A percentile compares a stretch with the other conserved stretches of the same genome.
Evolutionary conservation across 2,113 vertebrate genomes (phyloP).

Genomic region (Neolamprologus fasciatus): DNA sequence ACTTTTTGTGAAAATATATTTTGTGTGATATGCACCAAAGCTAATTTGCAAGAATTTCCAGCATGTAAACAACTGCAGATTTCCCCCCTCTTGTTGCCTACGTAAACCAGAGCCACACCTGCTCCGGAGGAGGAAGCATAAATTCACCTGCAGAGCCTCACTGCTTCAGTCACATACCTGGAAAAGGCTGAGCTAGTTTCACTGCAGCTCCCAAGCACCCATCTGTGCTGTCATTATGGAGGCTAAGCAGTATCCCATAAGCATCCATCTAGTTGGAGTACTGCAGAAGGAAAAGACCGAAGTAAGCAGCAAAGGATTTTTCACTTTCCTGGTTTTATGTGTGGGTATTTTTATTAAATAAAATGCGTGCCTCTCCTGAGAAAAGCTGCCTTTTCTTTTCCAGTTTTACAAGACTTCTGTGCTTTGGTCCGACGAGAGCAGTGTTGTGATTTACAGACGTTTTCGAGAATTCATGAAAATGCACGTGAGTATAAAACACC

Average conservation of each 20-base stretch:
- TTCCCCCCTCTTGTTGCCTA: background rate
- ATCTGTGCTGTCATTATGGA: conserved; percentile 38
- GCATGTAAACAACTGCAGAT: background rate
- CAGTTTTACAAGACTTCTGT: conserved; percentile 82
- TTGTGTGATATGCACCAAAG: background rate
- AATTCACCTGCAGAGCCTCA: background rate
- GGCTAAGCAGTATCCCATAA: conserved; percentile 45
- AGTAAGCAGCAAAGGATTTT: conserved; percentile 25
- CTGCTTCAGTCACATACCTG: background rate
- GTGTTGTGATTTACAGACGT: conserved; percentile 77
- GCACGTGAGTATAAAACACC: conserved; percentile 73
- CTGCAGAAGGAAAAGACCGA: conserved; percentile 63
- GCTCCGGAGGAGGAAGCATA: background rate
- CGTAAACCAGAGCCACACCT: conserved; percentile 16
- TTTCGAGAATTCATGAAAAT: conserved; percentile 79
- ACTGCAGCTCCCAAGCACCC: background rate
- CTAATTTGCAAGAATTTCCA: background rate
- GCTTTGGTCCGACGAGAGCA: conserved; percentile 82
- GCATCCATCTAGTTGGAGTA: conserved; percentile 53
- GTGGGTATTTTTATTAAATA: background rate
- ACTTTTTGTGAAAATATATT: background rate
- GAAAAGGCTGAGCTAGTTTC: background rate
- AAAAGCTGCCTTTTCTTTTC: background rate
- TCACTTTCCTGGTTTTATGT: background rate
- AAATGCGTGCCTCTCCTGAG: accelerated